phyloP scores from a whole-genome alignment of 2,113 vertebrate genomes.

The Hydrochoerus hydrochaeris region DNA sequence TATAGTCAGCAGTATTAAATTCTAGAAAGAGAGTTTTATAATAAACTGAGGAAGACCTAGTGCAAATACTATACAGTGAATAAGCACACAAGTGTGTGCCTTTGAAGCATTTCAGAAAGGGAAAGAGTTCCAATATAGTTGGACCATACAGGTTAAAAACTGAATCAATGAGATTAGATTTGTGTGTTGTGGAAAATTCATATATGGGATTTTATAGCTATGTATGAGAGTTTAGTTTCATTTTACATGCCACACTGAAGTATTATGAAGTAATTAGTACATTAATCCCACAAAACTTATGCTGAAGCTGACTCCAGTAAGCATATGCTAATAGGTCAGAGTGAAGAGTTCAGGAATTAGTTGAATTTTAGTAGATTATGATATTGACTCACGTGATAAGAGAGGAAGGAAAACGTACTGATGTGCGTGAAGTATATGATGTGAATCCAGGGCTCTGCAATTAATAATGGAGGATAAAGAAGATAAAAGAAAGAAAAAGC shows the following conservation, averaged over 20 bases:
- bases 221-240: background rate
- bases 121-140: background rate
- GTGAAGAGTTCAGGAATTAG: background rate
- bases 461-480: background rate
- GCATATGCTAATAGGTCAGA: background rate
- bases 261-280: background rate
- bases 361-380: background rate
- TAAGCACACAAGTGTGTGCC: background rate
- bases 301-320: background rate
- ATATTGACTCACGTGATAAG: background rate
- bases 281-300: background rate
- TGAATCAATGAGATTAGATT: background rate
- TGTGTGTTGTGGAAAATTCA: background rate
- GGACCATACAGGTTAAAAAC: accelerated
- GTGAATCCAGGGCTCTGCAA: background rate
- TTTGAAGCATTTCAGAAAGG: background rate
- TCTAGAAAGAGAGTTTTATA: background rate
- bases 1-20: background rate
- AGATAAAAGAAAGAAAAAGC: background rate
- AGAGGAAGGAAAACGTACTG: background rate
- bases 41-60: background rate
- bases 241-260: background rate
- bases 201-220: accelerated
- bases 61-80: background rate
- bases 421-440: background rate